Percentiles rank a stretch among this genome's conserved stretches.
These are phyloP conservation scores for Hypselothyrea guttata DNA, from an alignment of 2,888 invertebrate species.

Conservation along the genomic window DNA sequence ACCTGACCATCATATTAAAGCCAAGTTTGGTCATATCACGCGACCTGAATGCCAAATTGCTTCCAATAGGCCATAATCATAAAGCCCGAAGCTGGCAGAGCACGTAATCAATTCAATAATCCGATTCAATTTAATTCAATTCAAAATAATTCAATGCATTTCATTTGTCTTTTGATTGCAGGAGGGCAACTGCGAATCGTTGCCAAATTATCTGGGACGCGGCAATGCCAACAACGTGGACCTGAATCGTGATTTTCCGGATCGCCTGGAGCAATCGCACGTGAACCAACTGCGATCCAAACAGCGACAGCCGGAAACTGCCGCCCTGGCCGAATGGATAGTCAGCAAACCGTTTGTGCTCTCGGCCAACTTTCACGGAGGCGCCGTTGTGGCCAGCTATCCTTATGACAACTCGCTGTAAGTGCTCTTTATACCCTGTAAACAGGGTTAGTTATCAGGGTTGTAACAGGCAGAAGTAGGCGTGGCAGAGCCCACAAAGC, in stretches of 20 bases:
- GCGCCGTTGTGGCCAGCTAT: slow-evolving; percentile 98
- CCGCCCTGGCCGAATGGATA: slow-evolving; percentile 95
- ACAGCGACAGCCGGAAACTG: slow-evolving; percentile 92
- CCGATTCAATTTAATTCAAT: no score
- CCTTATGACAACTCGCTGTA: slow-evolving; percentile 95
- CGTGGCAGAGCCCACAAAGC: no score
- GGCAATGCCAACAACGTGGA: slow-evolving; percentile 92
- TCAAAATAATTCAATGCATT: no score
- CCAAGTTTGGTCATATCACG: slow-evolving; percentile 53
- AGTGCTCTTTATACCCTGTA: no score
- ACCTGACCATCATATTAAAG: slow-evolving; percentile 65
- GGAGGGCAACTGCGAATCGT: slow-evolving; percentile 91
- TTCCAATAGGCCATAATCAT: slow-evolving; percentile 2
- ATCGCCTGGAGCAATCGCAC: slow-evolving; percentile 87
- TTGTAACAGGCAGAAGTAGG: no score
- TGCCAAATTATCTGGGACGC: slow-evolving; percentile 87
- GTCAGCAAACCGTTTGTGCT: slow-evolving; percentile 93
- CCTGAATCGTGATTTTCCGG: slow-evolving; percentile 96
- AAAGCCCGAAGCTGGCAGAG: slow-evolving; percentile 1
- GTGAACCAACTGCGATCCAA: slow-evolving; percentile 79
- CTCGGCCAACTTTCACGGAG: slow-evolving; percentile 97
- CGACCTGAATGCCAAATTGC: slow-evolving; percentile 35
- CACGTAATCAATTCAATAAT: slow-evolving; percentile 37
- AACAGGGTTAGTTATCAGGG: no score
- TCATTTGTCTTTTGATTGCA: slow-evolving; percentile 78